Conservation (phyloP, 2,888 invertebrate species). For the Cantharis flavilabris region DNA sequence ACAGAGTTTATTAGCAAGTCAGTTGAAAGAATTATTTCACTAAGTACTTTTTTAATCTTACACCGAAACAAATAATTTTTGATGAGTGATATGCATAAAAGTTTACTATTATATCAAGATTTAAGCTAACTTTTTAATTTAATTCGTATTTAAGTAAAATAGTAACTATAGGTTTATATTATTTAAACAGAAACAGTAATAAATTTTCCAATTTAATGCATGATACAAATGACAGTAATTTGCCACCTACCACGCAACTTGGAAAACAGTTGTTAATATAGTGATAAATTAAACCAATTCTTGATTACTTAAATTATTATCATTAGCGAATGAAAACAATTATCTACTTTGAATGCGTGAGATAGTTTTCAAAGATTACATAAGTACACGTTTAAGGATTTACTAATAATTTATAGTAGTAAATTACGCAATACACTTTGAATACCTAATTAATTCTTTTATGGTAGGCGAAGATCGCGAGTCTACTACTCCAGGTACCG, state of each 20-base stretch:
- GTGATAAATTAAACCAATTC: not conserved
- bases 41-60: no score
- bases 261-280: not conserved
- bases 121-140: not conserved
- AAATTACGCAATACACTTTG: no score
- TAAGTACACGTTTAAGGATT: not conserved
- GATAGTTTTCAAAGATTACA: not conserved
- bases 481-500: no score
- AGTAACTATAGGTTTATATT: no score
- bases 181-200: not conserved
- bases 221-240: not conserved
- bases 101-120: no score
- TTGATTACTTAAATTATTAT: not conserved
- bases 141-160: not conserved
- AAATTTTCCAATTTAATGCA: not conserved
- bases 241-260: not conserved
- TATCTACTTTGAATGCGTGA: not conserved
- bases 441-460: no score
- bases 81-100: no score
- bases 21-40: no score
- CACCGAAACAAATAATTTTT: no score
- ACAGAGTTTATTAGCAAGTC: no score
- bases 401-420: no score
- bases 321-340: not conserved
- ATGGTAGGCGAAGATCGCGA: no score